A percentile compares a stretch with the other conserved stretches of the same genome.
Evolutionary conservation across 2,888 invertebrate species (phyloP).

Genomic region (Bimastos eiseni): DNA sequence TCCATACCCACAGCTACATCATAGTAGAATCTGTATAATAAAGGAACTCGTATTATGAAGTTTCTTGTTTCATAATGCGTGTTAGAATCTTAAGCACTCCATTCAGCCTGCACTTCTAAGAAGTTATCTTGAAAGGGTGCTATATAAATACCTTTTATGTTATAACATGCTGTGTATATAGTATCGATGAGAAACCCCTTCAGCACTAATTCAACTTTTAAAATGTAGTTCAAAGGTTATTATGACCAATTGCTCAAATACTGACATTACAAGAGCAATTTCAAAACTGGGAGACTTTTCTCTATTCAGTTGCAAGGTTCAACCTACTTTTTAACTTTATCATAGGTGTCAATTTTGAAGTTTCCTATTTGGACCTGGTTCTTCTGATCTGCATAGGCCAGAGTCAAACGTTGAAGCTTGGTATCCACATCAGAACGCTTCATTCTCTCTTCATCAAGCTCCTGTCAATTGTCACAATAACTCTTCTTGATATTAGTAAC

Average conservation of each 20-base stretch:
- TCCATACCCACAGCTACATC: too few species aligned
- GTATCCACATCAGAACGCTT: slow-evolving; percentile 53
- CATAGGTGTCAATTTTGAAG: slow-evolving; percentile 60
- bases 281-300: background rate
- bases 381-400: slow-evolving; percentile 53
- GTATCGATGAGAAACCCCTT: too few species aligned
- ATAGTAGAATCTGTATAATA: too few species aligned
- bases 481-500: too few species aligned
- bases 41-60: too few species aligned
- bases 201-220: too few species aligned
- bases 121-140: too few species aligned
- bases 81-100: too few species aligned
- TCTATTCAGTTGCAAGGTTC: background rate
- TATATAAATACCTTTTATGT: too few species aligned
- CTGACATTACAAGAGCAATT: background rate
- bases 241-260: background rate
- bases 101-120: too few species aligned
- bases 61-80: too few species aligned
- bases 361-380: slow-evolving; percentile 54
- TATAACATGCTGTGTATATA: too few species aligned
- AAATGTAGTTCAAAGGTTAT: background rate
- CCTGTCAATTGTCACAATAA: slow-evolving; percentile 41
- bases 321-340: slow-evolving; percentile 55
- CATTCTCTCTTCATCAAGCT: slow-evolving; percentile 53
- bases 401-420: slow-evolving; percentile 53